Evolutionary conservation across 2,113 vertebrate species (phyloP), one percentile per base, ranked within the genome.

Genomic region (Boulengeromyrus knoepffleri): DNA sequence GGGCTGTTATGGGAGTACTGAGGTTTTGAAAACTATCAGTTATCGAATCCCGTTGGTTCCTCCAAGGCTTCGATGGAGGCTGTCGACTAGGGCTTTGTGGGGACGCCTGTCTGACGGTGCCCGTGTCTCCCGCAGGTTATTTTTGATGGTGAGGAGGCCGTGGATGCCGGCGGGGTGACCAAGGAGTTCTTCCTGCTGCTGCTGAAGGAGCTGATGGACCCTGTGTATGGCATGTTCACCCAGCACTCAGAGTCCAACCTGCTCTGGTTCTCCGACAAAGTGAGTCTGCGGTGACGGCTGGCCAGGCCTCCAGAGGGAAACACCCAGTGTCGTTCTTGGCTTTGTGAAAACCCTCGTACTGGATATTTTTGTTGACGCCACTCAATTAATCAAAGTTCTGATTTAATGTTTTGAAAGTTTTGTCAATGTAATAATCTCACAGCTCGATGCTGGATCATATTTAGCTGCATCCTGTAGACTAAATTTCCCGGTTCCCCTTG

Each of bases 181-280:
- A 99, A 99, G 92, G 98, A 99, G 92, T 99, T 99, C 94, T 99
- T 99, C 94, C 96, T 99, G 74, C 93, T 99, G 91, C 94, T 99
- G 85, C 93, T 99, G 13, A 99, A 98, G 95, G 98, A 99, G 91
- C 96, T 99, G 86, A 94, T 99, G 95, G 98, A 99, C 94, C 98
- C 98, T 1, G 96, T 99, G 77, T 99, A 99, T 12, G 98, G 98
- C 91, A 99, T 99, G 98, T 99, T 99, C 94, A 98, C 97, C 27
- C 96, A 96, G 90, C 98, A 98, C 90, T 94, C 96, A n/a, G 98
- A 99, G 80, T 99, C 98, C 89, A 97, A 98, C 94, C 95, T 99
- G 84, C 95, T 99, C 90, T 99, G 98, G 99, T 99, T 99, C 95
- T 99, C 98, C 85, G 98, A 99, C 92, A 99, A 96, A 92, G 98